Base-by-base conservation (phyloP, 2,888 invertebrate species). In the Azorinus chamasolen region DNA sequence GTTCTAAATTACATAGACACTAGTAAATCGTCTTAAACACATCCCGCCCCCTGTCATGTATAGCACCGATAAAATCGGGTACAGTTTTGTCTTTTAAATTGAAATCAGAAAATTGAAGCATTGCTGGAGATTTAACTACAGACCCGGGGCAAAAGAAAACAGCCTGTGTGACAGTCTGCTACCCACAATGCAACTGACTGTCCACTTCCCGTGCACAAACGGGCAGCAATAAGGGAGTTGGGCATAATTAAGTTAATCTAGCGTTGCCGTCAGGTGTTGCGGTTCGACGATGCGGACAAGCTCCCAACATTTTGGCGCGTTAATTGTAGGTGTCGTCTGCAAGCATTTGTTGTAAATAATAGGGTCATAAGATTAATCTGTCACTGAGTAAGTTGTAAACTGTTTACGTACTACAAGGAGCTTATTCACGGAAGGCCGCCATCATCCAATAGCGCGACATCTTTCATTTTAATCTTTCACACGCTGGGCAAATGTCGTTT, bases 111-210 rank as follows among this genome's bases (percentile, higher is more conserved):
- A 59, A 54, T 41, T 64, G 54, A 57, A 58, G 53, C 65, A 58
- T 58, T 55, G 22, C 24, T 46, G 41, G 64, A 62, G 59, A 71
- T 76, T 69, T 65, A 77, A 62, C 66, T 66, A 72, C 53, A 66
- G 66, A 55, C 74, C 79, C 59, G 71, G 50, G 75, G 79, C 68
- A 58, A 79, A 75, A 18, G 55, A 68, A 79, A 79, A 79, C 79
- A 79, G 51, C 63, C 55, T 27, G 54, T 62, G 64, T 79, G 79
- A 71, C 79, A 79, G 68, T 75, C 79, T 75, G 75, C 66, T 68
- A 71, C 63, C 79, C 79, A 72, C 32, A 51, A 74, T 79, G 75
- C 79, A 79, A 68, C 71, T 54, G 58, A 59, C 68, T 61, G 64
- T 61, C 57, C 20, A 72, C 61, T 59, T 75, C 71, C 74, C 58